phyloP scores from a whole-genome alignment of 2,888 invertebrate genomes.

The Cantharis rustica region DNA sequence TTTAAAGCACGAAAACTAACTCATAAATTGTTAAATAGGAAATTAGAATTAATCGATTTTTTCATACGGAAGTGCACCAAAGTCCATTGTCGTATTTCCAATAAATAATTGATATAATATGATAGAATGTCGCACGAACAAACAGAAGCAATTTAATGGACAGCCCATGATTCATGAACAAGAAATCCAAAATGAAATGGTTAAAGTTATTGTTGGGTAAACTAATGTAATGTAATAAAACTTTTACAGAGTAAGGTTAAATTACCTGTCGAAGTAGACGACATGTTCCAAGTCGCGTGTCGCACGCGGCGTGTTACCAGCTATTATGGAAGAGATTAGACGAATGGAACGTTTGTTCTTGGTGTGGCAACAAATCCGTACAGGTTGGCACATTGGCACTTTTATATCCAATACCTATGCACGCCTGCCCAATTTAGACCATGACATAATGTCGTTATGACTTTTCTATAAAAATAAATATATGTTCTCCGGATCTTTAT shows the following conservation, averaged over 20 bases:
- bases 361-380: background rate
- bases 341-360: background rate
- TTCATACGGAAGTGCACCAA: background rate
- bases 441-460: background rate
- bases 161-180: background rate
- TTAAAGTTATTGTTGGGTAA: background rate
- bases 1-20: conserved; percentile 23
- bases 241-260: background rate
- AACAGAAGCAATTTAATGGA: background rate
- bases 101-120: background rate
- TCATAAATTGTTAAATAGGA: conserved; percentile 21
- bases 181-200: background rate
- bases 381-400: background rate
- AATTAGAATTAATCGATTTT: conserved; percentile 17
- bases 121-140: background rate
- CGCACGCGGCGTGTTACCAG: background rate
- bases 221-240: background rate
- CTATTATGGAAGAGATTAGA: background rate
- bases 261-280: background rate
- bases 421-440: background rate
- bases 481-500: background rate
- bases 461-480: background rate
- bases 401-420: background rate
- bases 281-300: background rate
- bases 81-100: conserved; percentile 2